Percentiles rank a stretch among this genome's conserved stretches.
Evolutionary conservation across 2,888 invertebrate genomes (phyloP).

Genomic region (Creontiades dilutus): DNA sequence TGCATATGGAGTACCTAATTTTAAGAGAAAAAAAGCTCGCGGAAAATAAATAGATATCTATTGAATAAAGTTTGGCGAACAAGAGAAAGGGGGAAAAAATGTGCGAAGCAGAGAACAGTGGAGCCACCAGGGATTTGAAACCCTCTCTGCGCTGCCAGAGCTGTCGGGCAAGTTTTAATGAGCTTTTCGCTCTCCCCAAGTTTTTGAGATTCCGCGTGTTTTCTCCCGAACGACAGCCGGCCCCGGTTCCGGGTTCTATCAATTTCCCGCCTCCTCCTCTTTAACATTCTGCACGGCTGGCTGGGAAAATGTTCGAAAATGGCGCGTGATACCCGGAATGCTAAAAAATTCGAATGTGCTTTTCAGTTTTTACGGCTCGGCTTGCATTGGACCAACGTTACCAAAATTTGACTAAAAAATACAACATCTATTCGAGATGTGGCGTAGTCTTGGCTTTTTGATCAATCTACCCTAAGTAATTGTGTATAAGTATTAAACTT

Average conservation of each 20-base stretch:
- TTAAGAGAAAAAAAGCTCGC: too few relatives aligned
- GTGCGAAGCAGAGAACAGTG: conserved; percentile 24
- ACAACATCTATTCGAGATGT: too few relatives aligned
- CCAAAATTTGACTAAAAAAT: too few relatives aligned
- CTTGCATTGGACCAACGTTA: too few relatives aligned
- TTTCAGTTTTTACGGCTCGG: too few relatives aligned
- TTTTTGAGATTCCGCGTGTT: conserved; percentile 28
- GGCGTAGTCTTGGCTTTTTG: too few relatives aligned
- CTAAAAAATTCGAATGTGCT: background rate
- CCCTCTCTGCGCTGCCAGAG: background rate
- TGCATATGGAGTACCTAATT: too few relatives aligned
- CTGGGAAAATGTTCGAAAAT: background rate
- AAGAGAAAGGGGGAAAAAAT: background rate
- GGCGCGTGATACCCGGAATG: background rate
- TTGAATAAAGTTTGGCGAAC: background rate
- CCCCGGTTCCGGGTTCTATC: background rate
- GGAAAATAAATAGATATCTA: background rate
- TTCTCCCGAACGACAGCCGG: conserved; percentile 4
- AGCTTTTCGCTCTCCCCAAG: conserved; percentile 26
- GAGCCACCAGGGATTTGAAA: background rate
- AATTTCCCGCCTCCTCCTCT: background rate
- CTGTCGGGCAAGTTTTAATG: conserved; percentile 31
- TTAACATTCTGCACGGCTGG: background rate
- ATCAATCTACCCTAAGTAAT: too few relatives aligned
- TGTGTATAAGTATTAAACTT: too few relatives aligned